Evolutionary conservation across 2,113 vertebrate genomes (phyloP).

Genomic region (Athene cunicularia): DNA sequence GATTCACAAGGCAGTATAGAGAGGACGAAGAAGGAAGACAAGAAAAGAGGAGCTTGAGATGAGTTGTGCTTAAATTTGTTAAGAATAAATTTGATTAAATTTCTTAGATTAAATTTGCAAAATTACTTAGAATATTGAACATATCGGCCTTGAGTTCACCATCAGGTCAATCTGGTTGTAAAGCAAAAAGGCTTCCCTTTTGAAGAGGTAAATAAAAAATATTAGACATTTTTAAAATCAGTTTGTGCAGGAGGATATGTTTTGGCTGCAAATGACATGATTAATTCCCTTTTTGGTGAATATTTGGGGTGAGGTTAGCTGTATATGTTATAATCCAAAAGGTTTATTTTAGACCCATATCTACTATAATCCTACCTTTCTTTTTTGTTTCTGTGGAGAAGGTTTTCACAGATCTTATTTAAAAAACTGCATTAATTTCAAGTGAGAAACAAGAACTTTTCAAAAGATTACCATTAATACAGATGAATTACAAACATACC

Average conservation of each 20-base stretch:
- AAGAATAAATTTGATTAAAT: conserved; percentile 1
- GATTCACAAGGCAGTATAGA: background rate
- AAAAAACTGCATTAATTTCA: background rate
- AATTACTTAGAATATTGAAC: background rate
- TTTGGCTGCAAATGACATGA: background rate
- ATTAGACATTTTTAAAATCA: background rate
- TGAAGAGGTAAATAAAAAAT: background rate
- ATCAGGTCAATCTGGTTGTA: background rate
- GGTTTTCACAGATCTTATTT: background rate
- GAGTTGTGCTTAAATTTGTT: background rate
- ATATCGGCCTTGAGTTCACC: background rate
- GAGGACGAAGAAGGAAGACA: background rate
- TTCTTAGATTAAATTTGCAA: conserved; percentile 8
- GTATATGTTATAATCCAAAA: background rate
- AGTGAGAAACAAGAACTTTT: background rate
- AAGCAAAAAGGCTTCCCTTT: background rate
- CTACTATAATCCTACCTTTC: background rate
- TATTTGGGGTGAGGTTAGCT: background rate
- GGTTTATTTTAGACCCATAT: background rate
- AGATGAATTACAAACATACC: background rate
- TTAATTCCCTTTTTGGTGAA: background rate
- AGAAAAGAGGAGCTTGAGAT: background rate
- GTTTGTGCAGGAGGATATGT: background rate
- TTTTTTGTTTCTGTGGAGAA: background rate
- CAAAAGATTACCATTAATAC: background rate